Base-by-base conservation (phyloP, 2,113 vertebrate species). In the Eulemur rufifrons region DNA sequence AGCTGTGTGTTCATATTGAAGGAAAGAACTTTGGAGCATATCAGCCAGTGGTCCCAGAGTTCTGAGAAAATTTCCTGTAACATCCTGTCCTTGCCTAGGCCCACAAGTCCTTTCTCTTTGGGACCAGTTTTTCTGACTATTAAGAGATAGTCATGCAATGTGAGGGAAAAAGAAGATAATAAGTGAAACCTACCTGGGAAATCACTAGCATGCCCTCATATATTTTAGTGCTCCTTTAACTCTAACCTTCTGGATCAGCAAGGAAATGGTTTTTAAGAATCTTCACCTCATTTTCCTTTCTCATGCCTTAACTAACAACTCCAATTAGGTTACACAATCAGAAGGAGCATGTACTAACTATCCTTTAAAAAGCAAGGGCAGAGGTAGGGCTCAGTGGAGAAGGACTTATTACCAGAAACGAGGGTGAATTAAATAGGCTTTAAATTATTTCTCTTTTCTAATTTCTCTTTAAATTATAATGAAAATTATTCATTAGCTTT, bases 401-500 rank as follows among this genome's bases (percentile, higher is more conserved):
- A 84, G 6, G 66, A 4, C 5, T 14, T 94, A 77, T 81, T 87
- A 83, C 89, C 81, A 92, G 13, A 94, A 95, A 84, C 2, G 1
- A 69, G 56, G n/a, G 23, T 94, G 63, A 23, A 86, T 96, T 94
- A 95, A 68, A 23, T 47, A 87, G 27, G 34, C 7, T 91, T 95
- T 96, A 97, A 54, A 95, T 61, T 64, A 92, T 66, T 23, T 54
- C 37, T n/a, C 1, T 54, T 90, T 94, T 95, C 63, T 61, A 68
- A 32, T 21, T 76, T 96, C 91, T 96, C 32, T 95, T 95, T 52
- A 96, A 95, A 56, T 56, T 83, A 63, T 78, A 90, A 95, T n/a
- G 23, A 96, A 97, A 96, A 69, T 85, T 42, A 54, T 66, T 96
- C 56, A 96, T 91, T 93, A 77, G n/a, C 9, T 90, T 95, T 96